These are phyloP conservation scores for Apaloderma vittatum DNA, from an alignment of 2,113 vertebrate genomes.

Conservation along the genomic window DNA sequence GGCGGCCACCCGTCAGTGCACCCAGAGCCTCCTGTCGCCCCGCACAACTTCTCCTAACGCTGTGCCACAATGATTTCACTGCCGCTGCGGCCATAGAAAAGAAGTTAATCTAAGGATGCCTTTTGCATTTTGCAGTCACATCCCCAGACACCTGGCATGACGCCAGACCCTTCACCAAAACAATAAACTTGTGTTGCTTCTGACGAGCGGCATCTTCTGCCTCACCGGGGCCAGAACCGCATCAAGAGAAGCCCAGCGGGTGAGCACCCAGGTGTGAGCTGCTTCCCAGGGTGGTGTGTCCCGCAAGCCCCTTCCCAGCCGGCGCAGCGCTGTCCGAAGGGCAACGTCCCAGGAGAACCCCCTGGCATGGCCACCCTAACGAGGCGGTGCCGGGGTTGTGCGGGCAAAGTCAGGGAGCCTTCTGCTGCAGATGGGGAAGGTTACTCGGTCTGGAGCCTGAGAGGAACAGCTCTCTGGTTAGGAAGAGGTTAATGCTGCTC, in stretches of 20 bases:
- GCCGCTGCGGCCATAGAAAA: accelerated
- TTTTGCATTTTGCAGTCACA: neutral
- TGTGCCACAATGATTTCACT: accelerated
- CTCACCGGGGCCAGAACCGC: neutral
- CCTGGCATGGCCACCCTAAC: accelerated
- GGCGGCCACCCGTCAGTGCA: accelerated
- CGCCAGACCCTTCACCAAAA: neutral
- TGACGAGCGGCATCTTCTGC: accelerated
- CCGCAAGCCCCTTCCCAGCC: accelerated
- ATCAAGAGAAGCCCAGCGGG: neutral
- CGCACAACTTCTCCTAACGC: accelerated
- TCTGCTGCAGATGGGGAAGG: neutral
- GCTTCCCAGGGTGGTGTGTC: accelerated
- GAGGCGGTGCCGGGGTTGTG: neutral
- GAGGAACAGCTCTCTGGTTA: conserved; percentile 1
- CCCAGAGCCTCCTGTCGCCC: neutral
- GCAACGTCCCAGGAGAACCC: neutral
- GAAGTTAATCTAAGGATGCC: neutral
- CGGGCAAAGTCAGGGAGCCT: neutral
- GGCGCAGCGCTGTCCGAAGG: accelerated
- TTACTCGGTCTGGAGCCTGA: neutral
- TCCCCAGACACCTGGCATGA: neutral
- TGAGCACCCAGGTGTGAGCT: accelerated
- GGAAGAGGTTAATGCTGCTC: conserved; percentile 78
- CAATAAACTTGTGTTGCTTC: accelerated